Conservation (phyloP, 2,113 vertebrate species). For the Prietella phreatophila region DNA sequence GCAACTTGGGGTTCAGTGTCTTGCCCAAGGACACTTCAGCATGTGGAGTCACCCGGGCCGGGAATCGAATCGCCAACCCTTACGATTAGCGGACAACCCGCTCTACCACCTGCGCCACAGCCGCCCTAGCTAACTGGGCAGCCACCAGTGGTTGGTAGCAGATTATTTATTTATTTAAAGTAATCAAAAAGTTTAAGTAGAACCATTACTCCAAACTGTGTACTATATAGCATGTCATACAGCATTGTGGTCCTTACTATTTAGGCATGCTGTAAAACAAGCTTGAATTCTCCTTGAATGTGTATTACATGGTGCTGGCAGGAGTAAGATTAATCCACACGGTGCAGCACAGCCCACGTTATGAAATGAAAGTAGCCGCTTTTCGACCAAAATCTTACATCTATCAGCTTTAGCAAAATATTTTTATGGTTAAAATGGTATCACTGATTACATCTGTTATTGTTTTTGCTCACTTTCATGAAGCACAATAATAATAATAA, state of each 20-base stretch:
- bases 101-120: too few relatives aligned
- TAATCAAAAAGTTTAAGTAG: background rate
- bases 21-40: too few relatives aligned
- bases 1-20: too few relatives aligned
- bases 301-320: background rate
- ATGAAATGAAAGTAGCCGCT: background rate
- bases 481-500: background rate
- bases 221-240: background rate
- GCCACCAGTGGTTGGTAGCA: background rate
- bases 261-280: background rate
- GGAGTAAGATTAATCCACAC: background rate
- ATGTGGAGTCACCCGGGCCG: too few relatives aligned
- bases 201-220: background rate
- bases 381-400: background rate
- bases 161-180: background rate
- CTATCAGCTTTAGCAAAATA: background rate
- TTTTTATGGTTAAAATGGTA: background rate
- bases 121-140: background rate
- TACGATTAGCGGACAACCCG: too few relatives aligned
- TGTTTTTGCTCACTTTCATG: background rate
- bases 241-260: background rate
- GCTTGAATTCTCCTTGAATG: background rate
- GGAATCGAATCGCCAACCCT: too few relatives aligned
- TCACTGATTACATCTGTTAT: background rate
- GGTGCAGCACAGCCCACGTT: background rate